A percentile compares a stretch with the other conserved stretches of the same genome.
phyloP scores from a whole-genome alignment of 2,797 vertebrate genomes.

The Hephaestus fuliginosus region DNA sequence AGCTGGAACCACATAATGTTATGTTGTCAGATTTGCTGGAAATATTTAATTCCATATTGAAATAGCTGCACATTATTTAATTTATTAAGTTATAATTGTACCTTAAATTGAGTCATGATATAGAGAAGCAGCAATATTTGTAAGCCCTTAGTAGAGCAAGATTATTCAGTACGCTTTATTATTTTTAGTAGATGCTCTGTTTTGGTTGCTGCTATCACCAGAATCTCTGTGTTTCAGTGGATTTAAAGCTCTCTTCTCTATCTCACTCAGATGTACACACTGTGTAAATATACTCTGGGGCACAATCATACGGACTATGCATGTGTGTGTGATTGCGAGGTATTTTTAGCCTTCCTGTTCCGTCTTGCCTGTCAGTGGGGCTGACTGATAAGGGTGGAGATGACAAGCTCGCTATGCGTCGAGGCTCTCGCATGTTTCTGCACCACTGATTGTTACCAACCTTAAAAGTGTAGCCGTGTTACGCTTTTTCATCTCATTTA shows the following conservation, averaged over 20 bases:
- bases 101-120: too few species aligned
- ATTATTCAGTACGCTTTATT: not conserved
- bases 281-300: conserved; percentile 48
- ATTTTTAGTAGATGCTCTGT: conserved; percentile 1
- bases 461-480: conserved; percentile 46
- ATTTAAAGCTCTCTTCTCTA: conserved; percentile 8
- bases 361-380: conserved; percentile 68
- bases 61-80: too few species aligned
- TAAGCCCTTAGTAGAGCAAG: not conserved
- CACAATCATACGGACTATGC: conserved; percentile 33
- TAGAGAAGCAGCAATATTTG: not conserved
- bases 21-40: not conserved
- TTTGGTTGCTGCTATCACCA: not conserved
- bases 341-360: conserved; percentile 74
- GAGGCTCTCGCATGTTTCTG: conserved; percentile 52
- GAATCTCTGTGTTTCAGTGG: not conserved
- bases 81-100: not conserved
- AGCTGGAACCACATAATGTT: not conserved
- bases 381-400: conserved; percentile 73
- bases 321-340: conserved; percentile 38
- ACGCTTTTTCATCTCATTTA: conserved; percentile 39
- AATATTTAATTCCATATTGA: not conserved
- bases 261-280: conserved; percentile 18
- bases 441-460: conserved; percentile 42
- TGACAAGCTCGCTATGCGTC: conserved; percentile 46